phyloP scores from a whole-genome alignment of 2,888 invertebrate genomes.

The Caenorhabditis afra region DNA sequence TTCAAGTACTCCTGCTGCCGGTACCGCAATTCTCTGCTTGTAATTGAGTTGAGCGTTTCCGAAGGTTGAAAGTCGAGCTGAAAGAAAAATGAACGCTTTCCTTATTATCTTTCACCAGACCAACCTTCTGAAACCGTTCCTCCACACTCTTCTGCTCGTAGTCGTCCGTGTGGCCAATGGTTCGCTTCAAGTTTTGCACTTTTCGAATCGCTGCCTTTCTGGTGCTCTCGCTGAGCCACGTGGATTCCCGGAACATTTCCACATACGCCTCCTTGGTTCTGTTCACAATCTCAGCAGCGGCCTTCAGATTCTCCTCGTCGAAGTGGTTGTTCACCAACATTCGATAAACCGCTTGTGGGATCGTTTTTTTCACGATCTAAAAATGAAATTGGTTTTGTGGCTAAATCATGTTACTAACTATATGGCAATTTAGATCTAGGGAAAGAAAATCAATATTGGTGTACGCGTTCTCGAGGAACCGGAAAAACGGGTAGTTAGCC shows the following conservation, averaged over 20 bases:
- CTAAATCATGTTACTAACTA: no score
- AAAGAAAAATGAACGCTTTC: not conserved
- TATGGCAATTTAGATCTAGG: not conserved
- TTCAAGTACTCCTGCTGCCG: not conserved
- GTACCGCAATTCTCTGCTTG: not conserved
- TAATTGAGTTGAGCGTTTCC: not conserved
- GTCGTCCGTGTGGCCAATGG: not conserved
- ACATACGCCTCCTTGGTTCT: not conserved
- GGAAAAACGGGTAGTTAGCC: slow-evolving; percentile 25
- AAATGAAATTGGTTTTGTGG: not conserved
- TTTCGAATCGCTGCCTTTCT: not conserved
- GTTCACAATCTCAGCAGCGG: not conserved
- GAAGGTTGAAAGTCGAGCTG: slow-evolving; percentile 1
- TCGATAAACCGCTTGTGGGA: slow-evolving; percentile 16
- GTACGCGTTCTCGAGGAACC: slow-evolving; percentile 19
- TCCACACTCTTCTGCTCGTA: not conserved
- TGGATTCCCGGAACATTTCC: slow-evolving; percentile 4
- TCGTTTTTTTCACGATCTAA: not conserved
- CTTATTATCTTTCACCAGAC: no score
- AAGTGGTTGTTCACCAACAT: slow-evolving; percentile 1
- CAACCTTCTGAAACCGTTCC: not conserved
- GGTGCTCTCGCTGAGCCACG: not conserved
- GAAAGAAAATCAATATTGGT: not conserved
- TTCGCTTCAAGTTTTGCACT: not conserved
- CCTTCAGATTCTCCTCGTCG: slow-evolving; percentile 4